phyloP scores from a whole-genome alignment of 2,113 vertebrate genomes.

The Pardalotus punctatus region DNA sequence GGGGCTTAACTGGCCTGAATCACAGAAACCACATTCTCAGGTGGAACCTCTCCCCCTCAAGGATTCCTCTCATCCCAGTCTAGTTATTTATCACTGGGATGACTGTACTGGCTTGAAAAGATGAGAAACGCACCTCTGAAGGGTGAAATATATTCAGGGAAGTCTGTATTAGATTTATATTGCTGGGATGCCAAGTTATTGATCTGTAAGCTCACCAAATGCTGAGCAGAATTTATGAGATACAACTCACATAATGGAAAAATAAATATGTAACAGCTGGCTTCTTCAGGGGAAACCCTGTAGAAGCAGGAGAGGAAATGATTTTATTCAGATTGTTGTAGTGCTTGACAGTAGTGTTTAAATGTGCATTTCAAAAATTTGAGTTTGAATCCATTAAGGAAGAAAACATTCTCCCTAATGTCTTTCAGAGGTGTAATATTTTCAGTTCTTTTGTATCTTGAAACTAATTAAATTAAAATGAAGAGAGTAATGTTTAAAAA shows the following conservation, averaged over 20 bases:
- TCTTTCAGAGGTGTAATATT: background rate
- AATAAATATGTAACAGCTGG: slow-evolving; percentile 68
- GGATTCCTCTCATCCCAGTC: background rate
- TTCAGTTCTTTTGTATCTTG: background rate
- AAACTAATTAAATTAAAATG: slow-evolving; percentile 20
- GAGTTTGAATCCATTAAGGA: background rate
- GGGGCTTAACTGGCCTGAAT: background rate
- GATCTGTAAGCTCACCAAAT: slow-evolving; percentile 41
- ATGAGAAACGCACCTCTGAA: slow-evolving; percentile 29
- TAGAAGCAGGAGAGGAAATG: slow-evolving; percentile 51
- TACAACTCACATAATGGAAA: slow-evolving; percentile 45
- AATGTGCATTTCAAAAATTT: slow-evolving; percentile 33
- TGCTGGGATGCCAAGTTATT: slow-evolving; percentile 36
- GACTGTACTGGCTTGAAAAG: background rate
- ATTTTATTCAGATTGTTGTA: slow-evolving; percentile 10
- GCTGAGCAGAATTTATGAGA: slow-evolving; percentile 57
- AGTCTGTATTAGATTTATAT: slow-evolving; percentile 37
- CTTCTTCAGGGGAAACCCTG: slow-evolving; percentile 40
- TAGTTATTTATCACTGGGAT: background rate
- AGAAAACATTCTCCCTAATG: background rate
- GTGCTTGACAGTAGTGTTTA: background rate
- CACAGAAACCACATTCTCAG: background rate
- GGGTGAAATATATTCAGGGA: slow-evolving; percentile 45
- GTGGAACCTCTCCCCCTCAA: background rate
- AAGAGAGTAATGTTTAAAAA: background rate